Base-by-base conservation (phyloP, 2,888 invertebrate genomes). In the Amphipyra berbera region DNA sequence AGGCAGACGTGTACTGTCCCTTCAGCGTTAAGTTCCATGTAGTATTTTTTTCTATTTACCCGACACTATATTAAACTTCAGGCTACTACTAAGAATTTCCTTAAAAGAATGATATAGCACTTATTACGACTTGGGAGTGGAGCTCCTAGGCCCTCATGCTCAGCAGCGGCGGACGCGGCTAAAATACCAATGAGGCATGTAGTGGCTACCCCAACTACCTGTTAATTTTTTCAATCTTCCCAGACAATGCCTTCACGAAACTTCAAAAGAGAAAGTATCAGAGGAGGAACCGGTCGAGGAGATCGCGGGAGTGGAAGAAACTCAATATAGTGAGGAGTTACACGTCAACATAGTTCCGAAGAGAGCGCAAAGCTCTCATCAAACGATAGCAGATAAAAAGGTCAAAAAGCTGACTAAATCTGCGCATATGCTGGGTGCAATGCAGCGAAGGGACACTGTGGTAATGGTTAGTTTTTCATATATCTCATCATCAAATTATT, bases 371-470 rank as follows among this genome's bases (percentile, higher is more conserved):
- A 94, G 94, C 79, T 78, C 93, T 3, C 93, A 93, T 74, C 60
- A 59, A 7, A 58, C 58, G 64, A 54, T 91, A 13, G 45, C 60
- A 0, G 87, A 89, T 2, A 83, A 74, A 52, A 88, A 85, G 50
- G 78, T 82, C 59, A 90, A 89, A 55, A 94, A 94, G 81, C 87
- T 69, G 6, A 94, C 94, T 0, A 90, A 93, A 64, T 94, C 94
- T 0, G 94, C 94, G 6, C 94, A 94, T 71, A 60, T 93, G 70
- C 78, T 94, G 12, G 88, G 92, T 9, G 86, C 89, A 44, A 68
- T 68, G 21, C 87, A 85, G 68, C 73, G 82, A 37, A 68, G 79
- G 58, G 79, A 84, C 12, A 67, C 58, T 46, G 62, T 72, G n/a
- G 87, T 87, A 47, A 84, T 82, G 87, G 92, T 92, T 59, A 74